phyloP scores from a whole-genome alignment of 2,888 invertebrate species.

The Melinaea menophilus region DNA sequence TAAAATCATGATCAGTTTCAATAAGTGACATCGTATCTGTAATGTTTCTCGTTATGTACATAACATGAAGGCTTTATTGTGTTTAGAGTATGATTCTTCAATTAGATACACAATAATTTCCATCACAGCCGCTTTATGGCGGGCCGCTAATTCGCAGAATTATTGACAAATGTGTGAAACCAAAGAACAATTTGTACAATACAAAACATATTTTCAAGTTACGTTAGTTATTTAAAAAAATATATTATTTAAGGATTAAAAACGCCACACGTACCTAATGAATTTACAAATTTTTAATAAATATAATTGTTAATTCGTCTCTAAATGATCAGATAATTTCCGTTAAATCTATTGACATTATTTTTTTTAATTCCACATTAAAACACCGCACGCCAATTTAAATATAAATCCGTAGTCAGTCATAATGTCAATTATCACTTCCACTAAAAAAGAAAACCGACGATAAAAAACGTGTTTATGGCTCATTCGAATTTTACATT shows the following conservation, averaged over 20 bases:
- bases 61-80: conserved; percentile 17
- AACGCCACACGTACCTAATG: not conserved
- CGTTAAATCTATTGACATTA: not conserved
- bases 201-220: not conserved
- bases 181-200: conserved; percentile 15
- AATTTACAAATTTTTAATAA: not conserved
- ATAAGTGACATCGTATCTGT: not conserved
- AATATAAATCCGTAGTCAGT: conserved; percentile 57
- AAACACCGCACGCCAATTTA: conserved; percentile 56
- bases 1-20: no score
- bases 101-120: conserved; percentile 67
- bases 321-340: no score
- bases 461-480: conserved; percentile 66
- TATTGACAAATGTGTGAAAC: conserved; percentile 50
- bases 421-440: conserved; percentile 77
- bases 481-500: conserved; percentile 73
- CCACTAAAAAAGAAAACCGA: conserved; percentile 63
- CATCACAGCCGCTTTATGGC: conserved; percentile 53
- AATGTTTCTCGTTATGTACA: conserved; percentile 10
- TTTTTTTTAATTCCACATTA: conserved; percentile 30
- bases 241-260: not conserved
- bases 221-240: no score
- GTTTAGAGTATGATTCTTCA: conserved; percentile 56
- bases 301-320: no score
- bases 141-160: conserved; percentile 58